Base-by-base conservation (phyloP, 2,888 invertebrate species). In the Galerucella calmariensis region DNA sequence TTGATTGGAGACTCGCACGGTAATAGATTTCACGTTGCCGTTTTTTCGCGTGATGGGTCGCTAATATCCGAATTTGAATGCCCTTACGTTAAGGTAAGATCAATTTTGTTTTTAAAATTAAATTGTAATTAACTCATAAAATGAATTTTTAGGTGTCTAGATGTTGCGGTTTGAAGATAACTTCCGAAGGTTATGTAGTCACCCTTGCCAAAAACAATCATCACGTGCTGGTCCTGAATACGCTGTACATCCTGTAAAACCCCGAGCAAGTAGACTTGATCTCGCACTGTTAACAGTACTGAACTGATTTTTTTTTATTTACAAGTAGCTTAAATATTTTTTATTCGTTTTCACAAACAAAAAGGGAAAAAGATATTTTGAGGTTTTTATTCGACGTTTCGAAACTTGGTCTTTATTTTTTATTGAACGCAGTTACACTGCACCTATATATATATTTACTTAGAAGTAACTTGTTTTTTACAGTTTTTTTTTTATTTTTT, bases 191-290 rank as follows among this genome's bases (percentile, higher is more conserved):
- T 82, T 97, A 96, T 88, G 95, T 98, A 83, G 96, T 97, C 82
- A 97, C 98, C 80, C 90, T 98, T 89, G 98, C 98, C 87, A 98
- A 98, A 91, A 98, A 98, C 91, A 98, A 98, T 90, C 98, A 98
- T 89, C 97, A 98, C 89, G 98, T 98, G 85, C 93, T 98, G 89
- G 96, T 98, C 88, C 92, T 98, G 89, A 95, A 96, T 90, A 96
- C 96, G 84, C 92, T 96, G 87, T 96, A 96, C 90, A 95, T 96
- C 91, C 92, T 94, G 90, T 95, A 94, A 94, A 92, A 88, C 88
- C 88, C 83, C 82, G 83, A 82, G 85, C 85, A 86, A 86, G 86
- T 85, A 86, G 86, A 81, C 86, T 85, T 87, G 88, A 88, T 88
- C 88, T 88, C 88, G 84, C 86, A 86, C 84, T 85, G 84, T 85